Conservation (phyloP, 2,888 invertebrate species). For the Hirudinaria manillensis region DNA sequence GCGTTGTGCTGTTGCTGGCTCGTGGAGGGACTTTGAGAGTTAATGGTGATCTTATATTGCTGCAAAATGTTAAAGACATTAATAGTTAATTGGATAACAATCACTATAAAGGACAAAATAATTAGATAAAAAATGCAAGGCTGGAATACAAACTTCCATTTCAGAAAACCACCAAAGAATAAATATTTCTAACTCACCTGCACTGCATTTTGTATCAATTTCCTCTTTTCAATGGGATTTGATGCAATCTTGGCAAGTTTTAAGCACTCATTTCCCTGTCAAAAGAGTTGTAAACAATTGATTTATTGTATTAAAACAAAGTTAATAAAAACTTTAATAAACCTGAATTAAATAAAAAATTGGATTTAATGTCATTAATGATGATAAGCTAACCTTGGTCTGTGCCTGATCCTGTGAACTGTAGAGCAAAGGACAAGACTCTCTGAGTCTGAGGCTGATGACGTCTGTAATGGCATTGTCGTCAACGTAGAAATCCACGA, state of each 20-base stretch:
- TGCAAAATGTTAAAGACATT: constrained; percentile 33
- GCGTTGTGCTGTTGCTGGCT: constrained; percentile 52
- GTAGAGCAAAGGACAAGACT: constrained; percentile 87
- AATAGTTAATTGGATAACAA: neutral
- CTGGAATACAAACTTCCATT: too few relatives aligned
- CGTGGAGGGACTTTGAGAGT: neutral
- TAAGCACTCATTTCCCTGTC: constrained; percentile 27
- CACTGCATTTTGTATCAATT: constrained; percentile 14
- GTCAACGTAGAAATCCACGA: constrained; percentile 84
- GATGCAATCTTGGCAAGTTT: constrained; percentile 12
- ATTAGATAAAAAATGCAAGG: neutral
- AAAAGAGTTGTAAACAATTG: neutral
- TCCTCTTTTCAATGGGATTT: constrained; percentile 15
- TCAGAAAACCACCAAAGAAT: too few relatives aligned
- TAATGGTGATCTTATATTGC: constrained; percentile 72
- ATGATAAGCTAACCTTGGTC: constrained; percentile 67
- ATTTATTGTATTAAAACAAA: neutral
- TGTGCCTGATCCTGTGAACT: constrained; percentile 90
- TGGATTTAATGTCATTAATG: neutral
- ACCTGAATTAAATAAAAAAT: too few relatives aligned
- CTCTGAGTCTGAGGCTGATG: constrained; percentile 77
- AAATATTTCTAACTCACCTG: constrained; percentile 2
- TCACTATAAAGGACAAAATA: neutral
- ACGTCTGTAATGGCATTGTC: constrained; percentile 91
- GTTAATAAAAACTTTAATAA: neutral